phyloP scores from a whole-genome alignment of 2,888 invertebrate species.

The Bellardia bayeri region DNA sequence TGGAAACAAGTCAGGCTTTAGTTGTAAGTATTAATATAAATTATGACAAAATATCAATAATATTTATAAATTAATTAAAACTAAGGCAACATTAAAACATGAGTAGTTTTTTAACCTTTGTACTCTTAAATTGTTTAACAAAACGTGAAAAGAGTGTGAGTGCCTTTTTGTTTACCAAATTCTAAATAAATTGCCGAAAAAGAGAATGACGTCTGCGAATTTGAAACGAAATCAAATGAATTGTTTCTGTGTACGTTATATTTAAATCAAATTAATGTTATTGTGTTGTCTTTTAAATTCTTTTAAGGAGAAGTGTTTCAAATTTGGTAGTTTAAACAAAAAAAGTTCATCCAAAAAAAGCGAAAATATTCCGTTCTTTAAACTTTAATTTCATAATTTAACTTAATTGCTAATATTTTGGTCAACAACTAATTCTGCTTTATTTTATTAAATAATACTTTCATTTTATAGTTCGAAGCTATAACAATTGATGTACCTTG shows the following conservation, averaged over 20 bases:
- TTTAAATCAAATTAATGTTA: too few relatives aligned
- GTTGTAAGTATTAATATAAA: background rate
- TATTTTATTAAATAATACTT: slow-evolving; percentile 77
- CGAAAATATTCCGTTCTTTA: too few relatives aligned
- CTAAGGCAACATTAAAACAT: background rate
- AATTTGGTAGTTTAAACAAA: too few relatives aligned
- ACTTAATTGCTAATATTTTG: too few relatives aligned
- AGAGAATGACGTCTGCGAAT: too few relatives aligned
- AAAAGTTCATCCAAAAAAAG: too few relatives aligned
- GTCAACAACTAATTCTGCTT: too few relatives aligned
- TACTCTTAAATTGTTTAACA: slow-evolving; percentile 11
- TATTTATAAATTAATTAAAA: background rate
- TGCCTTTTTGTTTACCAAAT: background rate
- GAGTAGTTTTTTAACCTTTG: background rate
- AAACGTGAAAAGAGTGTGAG: background rate
- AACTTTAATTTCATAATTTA: too few relatives aligned
- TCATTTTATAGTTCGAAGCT: slow-evolving; percentile 84
- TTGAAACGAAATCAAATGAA: too few relatives aligned
- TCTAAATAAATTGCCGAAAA: background rate
- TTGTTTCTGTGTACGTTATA: too few relatives aligned
- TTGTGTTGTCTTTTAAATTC: too few relatives aligned
- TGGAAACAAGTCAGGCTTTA: background rate
- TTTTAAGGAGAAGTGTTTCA: too few relatives aligned
- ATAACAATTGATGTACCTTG: slow-evolving; percentile 87
- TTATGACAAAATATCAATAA: background rate